phyloP scores from a whole-genome alignment of 2,888 invertebrate species.

The Heliconius ismenius region DNA sequence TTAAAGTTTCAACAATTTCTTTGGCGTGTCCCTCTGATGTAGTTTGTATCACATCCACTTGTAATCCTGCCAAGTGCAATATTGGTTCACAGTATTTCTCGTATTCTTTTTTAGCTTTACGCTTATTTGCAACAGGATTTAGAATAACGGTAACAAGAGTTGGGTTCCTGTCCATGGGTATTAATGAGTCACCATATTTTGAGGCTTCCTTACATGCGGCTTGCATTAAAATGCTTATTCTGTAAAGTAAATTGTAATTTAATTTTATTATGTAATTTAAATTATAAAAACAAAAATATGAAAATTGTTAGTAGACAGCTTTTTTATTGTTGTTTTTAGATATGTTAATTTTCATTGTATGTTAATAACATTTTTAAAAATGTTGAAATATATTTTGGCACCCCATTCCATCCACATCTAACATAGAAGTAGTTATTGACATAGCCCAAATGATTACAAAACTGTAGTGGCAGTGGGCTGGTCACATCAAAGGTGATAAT shows the following conservation, averaged over 20 bases:
- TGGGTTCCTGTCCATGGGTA: conserved; percentile 83
- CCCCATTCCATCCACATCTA: not conserved
- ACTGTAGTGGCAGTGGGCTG: not conserved
- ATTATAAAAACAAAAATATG: too few species aligned
- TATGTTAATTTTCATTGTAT: too few species aligned
- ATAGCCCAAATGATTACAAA: not conserved
- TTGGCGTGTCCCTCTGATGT: conserved; percentile 94
- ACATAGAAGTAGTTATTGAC: not conserved
- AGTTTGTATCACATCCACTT: conserved; percentile 83
- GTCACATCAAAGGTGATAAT: not conserved
- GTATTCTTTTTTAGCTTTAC: conserved; percentile 86
- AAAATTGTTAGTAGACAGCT: too few species aligned
- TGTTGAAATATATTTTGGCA: too few species aligned
- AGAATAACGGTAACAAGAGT: conserved; percentile 92
- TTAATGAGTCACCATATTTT: conserved; percentile 85
- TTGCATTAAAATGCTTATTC: conserved; percentile 89
- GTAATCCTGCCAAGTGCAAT: conserved; percentile 92
- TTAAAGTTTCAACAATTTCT: conserved; percentile 88
- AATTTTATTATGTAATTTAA: too few species aligned
- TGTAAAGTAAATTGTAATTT: conserved; percentile 57
- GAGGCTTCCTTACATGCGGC: conserved; percentile 89
- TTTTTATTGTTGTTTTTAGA: too few species aligned
- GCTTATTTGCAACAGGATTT: conserved; percentile 94
- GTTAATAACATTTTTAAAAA: too few species aligned
- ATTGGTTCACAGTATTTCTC: conserved; percentile 96